These are phyloP conservation scores for Platorchestia sp. DNA, from an alignment of 1,140 invertebrate species.

Conservation along the genomic window DNA sequence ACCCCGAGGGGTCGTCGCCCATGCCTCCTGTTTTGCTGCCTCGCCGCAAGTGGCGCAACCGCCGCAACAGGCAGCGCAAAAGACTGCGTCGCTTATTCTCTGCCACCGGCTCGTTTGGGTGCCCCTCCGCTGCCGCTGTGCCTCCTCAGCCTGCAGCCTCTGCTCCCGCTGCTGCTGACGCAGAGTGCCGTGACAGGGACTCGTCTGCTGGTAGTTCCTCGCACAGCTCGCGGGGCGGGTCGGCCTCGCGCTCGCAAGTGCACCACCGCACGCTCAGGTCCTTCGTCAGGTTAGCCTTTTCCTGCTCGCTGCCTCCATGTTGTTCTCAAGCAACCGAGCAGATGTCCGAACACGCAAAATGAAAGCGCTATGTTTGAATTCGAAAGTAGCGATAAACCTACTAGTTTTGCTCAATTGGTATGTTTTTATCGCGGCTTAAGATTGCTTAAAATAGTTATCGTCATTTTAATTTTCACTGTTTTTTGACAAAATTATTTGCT, in stretches of 20 bases:
- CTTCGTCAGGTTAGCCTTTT: conserved; percentile 21
- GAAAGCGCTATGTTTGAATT: no score
- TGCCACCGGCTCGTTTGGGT: not conserved
- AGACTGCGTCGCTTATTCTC: conserved; percentile 62
- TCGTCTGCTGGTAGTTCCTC: conserved; percentile 12
- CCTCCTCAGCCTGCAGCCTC: not conserved
- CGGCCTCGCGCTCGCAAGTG: not conserved
- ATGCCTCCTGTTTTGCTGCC: conserved; percentile 49
- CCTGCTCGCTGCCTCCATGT: not conserved
- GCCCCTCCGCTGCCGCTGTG: not conserved
- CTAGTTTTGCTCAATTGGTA: not conserved
- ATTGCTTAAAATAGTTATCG: not conserved
- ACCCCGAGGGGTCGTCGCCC: not conserved
- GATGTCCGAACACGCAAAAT: not conserved
- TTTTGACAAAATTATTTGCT: not conserved
- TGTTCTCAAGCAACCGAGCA: not conserved
- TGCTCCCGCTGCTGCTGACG: not conserved
- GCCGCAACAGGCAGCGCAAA: conserved; percentile 64
- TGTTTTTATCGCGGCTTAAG: not conserved
- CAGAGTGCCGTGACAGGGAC: conserved; percentile 13
- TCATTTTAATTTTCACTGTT: not conserved
- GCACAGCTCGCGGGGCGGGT: conserved; percentile 28
- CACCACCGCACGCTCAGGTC: conserved; percentile 13
- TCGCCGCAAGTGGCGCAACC: conserved; percentile 64
- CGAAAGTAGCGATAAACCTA: not conserved